Conservation (phyloP, 1,140 invertebrate genomes). For the Drosophila equinoxialis region DNA sequence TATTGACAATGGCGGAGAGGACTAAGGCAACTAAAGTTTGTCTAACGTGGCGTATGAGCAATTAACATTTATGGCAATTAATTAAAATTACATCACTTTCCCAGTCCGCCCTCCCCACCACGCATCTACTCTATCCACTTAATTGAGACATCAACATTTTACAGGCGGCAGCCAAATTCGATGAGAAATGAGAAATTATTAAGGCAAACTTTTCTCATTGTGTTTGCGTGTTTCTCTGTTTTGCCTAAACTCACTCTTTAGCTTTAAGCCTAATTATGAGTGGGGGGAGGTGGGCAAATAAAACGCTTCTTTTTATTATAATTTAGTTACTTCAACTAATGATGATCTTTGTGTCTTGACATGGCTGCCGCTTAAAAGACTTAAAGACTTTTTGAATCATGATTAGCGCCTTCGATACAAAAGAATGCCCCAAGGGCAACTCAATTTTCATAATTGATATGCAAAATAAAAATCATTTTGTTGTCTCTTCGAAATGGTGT, state of each 20-base stretch:
- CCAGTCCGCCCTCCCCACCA: constrained; percentile 12
- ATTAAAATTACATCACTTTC: constrained; percentile 59
- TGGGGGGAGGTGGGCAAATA: constrained; percentile 47
- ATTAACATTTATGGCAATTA: constrained; percentile 80
- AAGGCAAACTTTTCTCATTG: neutral
- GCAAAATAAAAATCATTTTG: constrained; percentile 55
- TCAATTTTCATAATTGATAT: constrained; percentile 65
- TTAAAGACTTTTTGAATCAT: constrained; percentile 59
- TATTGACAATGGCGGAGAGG: constrained; percentile 35
- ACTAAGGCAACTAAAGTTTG: constrained; percentile 32
- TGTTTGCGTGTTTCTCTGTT: neutral
- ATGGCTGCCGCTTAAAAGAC: constrained; percentile 58
- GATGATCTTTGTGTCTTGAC: constrained; percentile 58
- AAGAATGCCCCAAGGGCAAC: constrained; percentile 36
- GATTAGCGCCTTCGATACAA: constrained; percentile 42
- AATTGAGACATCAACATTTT: constrained; percentile 50
- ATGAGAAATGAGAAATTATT: constrained; percentile 16
- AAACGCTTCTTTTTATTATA: constrained; percentile 46
- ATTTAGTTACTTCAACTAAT: constrained; percentile 68
- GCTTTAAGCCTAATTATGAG: constrained; percentile 60
- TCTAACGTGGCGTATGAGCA: constrained; percentile 73
- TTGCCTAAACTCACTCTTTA: constrained; percentile 19
- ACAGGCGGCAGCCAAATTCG: constrained; percentile 37
- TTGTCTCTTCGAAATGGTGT: constrained; percentile 54
- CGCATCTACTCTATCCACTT: neutral